A percentile compares a stretch with the other conserved stretches of the same genome.
phyloP scores from a whole-genome alignment of 2,888 invertebrate species.

The Eutolmus rufibarbis region DNA sequence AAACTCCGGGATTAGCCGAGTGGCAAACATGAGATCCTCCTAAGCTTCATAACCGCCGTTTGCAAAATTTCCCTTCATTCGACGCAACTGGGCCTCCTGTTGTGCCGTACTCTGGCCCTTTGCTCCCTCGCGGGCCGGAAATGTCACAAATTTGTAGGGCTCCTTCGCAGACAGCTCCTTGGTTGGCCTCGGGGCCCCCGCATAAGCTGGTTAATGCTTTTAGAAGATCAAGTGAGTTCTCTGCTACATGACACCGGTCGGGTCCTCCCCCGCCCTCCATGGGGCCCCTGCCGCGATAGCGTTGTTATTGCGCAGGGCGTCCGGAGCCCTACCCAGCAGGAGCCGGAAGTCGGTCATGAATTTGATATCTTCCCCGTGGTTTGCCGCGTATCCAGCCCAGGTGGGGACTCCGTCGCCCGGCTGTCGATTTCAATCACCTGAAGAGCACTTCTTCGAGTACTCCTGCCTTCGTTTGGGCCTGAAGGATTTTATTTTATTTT shows the following conservation, averaged over 20 bases:
- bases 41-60: slow-evolving; percentile 7
- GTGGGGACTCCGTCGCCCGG: not conserved
- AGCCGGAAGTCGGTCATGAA: not conserved
- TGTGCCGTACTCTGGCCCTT: not conserved
- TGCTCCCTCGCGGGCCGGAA: not conserved
- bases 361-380: not conserved
- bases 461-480: not conserved
- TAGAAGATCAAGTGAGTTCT: not conserved
- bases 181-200: not conserved
- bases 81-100: not conserved
- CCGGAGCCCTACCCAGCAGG: not conserved
- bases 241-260: not conserved
- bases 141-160: not conserved
- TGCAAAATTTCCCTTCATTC: not conserved
- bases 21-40: not conserved
- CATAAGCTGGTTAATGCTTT: not conserved
- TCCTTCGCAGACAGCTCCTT: not conserved
- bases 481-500: not conserved
- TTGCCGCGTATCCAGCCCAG: not conserved
- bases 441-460: not conserved
- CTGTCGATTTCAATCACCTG: not conserved
- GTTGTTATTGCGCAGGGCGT: not conserved
- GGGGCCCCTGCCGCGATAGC: not conserved
- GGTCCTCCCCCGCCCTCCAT: not conserved
- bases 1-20: not conserved